Evolutionary conservation across 2,888 invertebrate species (phyloP).

Genomic region (Melipona beecheii): DNA sequence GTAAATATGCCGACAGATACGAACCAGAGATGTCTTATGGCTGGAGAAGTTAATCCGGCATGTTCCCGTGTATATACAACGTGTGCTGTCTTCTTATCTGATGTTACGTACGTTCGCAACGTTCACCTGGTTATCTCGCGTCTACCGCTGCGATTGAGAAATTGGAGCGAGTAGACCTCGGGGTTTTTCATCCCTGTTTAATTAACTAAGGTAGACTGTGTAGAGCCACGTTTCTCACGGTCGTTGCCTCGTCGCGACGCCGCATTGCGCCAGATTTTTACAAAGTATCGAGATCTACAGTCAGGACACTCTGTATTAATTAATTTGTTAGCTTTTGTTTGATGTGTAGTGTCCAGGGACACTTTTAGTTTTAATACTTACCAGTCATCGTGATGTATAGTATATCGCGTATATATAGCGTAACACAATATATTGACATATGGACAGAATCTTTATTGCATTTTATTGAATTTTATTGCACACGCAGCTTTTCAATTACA

Average conservation of each 20-base stretch:
- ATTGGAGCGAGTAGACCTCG: slow-evolving; percentile 7
- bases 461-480: no score
- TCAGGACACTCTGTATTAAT: no score
- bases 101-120: slow-evolving; percentile 48
- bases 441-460: no score
- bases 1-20: slow-evolving; percentile 52
- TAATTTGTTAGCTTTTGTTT: no score
- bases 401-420: no score
- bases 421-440: no score
- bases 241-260: neutral
- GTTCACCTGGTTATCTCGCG: slow-evolving; percentile 28
- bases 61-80: slow-evolving; percentile 36
- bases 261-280: neutral
- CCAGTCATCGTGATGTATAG: no score
- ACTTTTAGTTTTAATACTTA: no score
- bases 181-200: slow-evolving; percentile 25
- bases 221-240: neutral
- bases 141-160: slow-evolving; percentile 1
- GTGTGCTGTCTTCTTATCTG: slow-evolving; percentile 42
- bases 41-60: slow-evolving; percentile 58
- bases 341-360: no score
- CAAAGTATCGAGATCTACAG: no score
- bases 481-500: no score
- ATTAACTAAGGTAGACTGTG: slow-evolving; percentile 20
- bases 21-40: slow-evolving; percentile 38